phyloP scores from a whole-genome alignment of 2,113 vertebrate genomes.

The Gobiocypris rarus region DNA sequence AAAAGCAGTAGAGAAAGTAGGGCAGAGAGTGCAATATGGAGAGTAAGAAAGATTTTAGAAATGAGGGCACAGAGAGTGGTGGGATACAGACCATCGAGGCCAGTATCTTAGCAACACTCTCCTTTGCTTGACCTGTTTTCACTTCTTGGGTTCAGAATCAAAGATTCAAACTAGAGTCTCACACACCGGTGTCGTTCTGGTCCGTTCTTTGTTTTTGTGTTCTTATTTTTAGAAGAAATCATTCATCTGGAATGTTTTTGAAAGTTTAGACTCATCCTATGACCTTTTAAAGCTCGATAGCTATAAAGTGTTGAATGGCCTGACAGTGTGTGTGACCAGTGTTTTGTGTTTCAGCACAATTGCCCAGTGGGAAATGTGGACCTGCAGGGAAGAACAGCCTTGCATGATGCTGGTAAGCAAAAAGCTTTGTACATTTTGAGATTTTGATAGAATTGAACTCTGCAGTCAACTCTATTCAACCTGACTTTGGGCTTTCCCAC shows the following conservation, averaged over 20 bases:
- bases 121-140: slow-evolving; percentile 39
- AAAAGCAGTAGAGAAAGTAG: not conserved
- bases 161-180: not conserved
- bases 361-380: slow-evolving; percentile 93
- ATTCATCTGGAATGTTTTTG: not conserved
- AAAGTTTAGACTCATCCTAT: not conserved
- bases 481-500: not conserved
- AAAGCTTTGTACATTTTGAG: not conserved
- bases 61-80: not conserved
- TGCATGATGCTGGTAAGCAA: slow-evolving; percentile 91
- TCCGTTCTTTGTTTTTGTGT: not conserved
- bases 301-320: not conserved
- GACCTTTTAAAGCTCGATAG: not conserved
- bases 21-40: not conserved
- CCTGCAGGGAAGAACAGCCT: slow-evolving; percentile 90
- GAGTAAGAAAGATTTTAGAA: not conserved
- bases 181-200: not conserved
- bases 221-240: not conserved
- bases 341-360: slow-evolving; percentile 83
- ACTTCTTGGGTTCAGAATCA: not conserved
- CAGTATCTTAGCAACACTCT: slow-evolving; percentile 34
- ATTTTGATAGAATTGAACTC: not conserved
- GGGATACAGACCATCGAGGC: not conserved
- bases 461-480: not conserved
- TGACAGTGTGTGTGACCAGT: slow-evolving; percentile 5